Base-by-base conservation (phyloP, 2,113 vertebrate genomes). In the Anhinga anhinga region DNA sequence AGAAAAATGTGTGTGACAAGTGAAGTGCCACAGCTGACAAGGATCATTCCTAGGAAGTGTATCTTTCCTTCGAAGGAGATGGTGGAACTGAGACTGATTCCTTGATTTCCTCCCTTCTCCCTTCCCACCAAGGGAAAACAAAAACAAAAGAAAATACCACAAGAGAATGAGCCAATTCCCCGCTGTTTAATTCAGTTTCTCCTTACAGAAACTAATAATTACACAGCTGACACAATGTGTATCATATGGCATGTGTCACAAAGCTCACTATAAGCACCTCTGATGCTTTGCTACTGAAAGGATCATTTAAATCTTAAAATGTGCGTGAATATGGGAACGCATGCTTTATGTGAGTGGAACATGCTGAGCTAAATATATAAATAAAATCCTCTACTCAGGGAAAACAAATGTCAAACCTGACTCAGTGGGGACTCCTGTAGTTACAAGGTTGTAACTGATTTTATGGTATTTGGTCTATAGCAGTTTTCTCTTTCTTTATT, bases 221-320 rank as follows among this genome's bases (percentile, higher is more conserved):
- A 29, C 30, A 62, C 1, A 2, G 13, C 26, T 86, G 49, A 62
- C 2, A 2, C 47, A 69, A 27, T 0, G 0, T 29, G 13, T 38
- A 12, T 70, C 36, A 34, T 4, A 34, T 7, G 8, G 13, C 19
- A 52, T 3, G 17, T 58, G n/a, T 26, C 63, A 49, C 34, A 56
- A 70, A 47, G 11, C 7, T 62, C 30, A n/a, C 23, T 42, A 3
- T 9, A 45, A 91, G 8, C 9, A 59, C 26, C 4, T n/a, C 40
- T 56, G 30, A 53, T 42, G 12, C 8, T 61, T 67, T 83, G 34
- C 10, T 69, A 36, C 29, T 32, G 29, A 79, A 63, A 63, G 19
- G 9, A 7, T 44, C 20, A 8, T 65, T 72, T 72, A 92, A 77
- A 59, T n/a, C 14, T 47, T 36, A 72, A 86, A 83, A 34, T 18